These are phyloP conservation scores for Noctua janthina DNA, from an alignment of 2,888 invertebrate genomes.

Conservation along the genomic window DNA sequence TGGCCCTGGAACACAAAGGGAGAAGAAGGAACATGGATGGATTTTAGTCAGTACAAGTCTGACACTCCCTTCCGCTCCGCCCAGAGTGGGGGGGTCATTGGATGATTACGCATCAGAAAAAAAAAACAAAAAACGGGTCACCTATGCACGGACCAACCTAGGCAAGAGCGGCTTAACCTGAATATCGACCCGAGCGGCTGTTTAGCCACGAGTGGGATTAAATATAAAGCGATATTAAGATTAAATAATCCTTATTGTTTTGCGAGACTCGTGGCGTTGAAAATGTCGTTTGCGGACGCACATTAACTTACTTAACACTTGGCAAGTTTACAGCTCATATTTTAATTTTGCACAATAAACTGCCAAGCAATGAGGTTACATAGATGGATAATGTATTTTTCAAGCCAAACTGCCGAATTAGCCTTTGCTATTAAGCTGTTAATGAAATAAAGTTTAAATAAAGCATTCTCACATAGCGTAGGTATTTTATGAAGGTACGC, in stretches of 20 bases:
- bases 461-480: not conserved
- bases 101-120: too few species aligned
- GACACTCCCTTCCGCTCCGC: too few species aligned
- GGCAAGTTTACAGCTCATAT: conserved; percentile 42
- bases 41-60: too few species aligned
- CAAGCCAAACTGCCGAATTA: conserved; percentile 44
- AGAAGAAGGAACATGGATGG: too few species aligned
- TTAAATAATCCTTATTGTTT: not conserved
- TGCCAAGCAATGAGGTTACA: conserved; percentile 44
- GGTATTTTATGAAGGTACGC: not conserved
- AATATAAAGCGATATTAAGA: not conserved
- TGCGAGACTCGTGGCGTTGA: conserved; percentile 33
- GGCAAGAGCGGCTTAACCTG: too few species aligned
- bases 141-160: too few species aligned
- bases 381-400: conserved; percentile 40
- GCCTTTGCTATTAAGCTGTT: conserved; percentile 32
- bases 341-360: conserved; percentile 52
- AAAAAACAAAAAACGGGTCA: too few species aligned
- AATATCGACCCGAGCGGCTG: too few species aligned
- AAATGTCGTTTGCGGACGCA: conserved; percentile 31
- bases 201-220: not conserved
- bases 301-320: conserved; percentile 49
- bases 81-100: too few species aligned
- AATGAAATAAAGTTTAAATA: conserved; percentile 32
- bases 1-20: too few species aligned